Evolutionary conservation across 2,113 vertebrate genomes (phyloP), one percentile per base, ranked within the genome.

Genomic region (Varanus komodoensis): DNA sequence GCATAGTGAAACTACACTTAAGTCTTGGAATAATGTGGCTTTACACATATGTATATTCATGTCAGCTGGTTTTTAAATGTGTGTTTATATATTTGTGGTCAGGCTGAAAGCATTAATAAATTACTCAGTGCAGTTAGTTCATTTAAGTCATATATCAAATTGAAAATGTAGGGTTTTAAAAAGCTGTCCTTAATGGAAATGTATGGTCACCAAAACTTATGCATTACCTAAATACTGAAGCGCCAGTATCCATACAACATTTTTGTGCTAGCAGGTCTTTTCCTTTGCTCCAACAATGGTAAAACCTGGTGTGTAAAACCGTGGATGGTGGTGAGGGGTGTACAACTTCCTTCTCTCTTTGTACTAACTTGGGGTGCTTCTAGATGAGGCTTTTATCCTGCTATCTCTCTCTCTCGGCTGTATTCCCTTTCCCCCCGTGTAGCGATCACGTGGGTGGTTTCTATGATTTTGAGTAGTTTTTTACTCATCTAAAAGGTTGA

Each of bases 61-160:
- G 68, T 83, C 48, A 87, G 5, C 15, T 48, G 19, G 69, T 77
- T 77, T 78, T 87, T 77, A 87, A 77, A 87, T 77, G 27, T 57
- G 52, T 78, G 54, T 44, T 71, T 85, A 78, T 77, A 78, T 87
- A 78, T 64, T 87, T 87, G 73, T 75, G 71, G 71, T 29, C 52
- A 87, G 54, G 6, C 74, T 75, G 84, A 75, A 86, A 75, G 71
- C 71, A 86, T 86, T 86, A 86, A 74, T 86, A 69, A 85, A 85
- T 85, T 85, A 85, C 67, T 50, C 83, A 50, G 64, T 84, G 68
- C n/a, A 74, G 69, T 86, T 86, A 74, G 69, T 74, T 86, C 48
- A 25, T 86, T 86, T 75, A 86, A 86, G 84, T 61, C 17, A 75
- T 86, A 75, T 86, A 75, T 86, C 84, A 86, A 74, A 54, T 1